Evolutionary conservation across 2,797 vertebrate genomes (phyloP), one percentile per base, ranked within the genome.

Genomic region (Falco naumanni): DNA sequence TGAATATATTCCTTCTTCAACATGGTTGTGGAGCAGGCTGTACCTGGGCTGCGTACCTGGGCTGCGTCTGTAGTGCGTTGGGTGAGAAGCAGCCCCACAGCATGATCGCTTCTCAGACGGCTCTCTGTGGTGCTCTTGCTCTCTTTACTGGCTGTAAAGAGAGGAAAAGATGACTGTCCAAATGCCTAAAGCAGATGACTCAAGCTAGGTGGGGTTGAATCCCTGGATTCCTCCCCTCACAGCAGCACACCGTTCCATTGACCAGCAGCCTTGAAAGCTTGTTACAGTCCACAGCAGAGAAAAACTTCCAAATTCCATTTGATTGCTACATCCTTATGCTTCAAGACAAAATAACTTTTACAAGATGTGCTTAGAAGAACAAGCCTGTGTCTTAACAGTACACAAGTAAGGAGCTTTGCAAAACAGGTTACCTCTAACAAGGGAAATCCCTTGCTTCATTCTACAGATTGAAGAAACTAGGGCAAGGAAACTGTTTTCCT

Each of bases 131-230:
- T n/a, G 63, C 41, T 31, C 24, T 43, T 33, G 78, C 60, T 74
- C 45, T 48, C 64, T 80, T 60, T 68, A 64, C 12, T 63, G 70
- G 37, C 22, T 45, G n/a, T 4, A 29, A 43, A 86, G 37, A 57
- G 83, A 91, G 65, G 39, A 54, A n/a, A 57, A 56, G 50, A 50
- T 86, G 59, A 53, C 48, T 92, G 72, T 70, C 51, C 80, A 77
- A 76, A 74, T 68, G 60, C 68, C 68, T 89, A 64, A 79, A 94
- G 92, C 39, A 34, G 89, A 41, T 70, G 77, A 93, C 56, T 96
- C 83, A 79, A 10, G 47, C 37, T 76, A 66, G 86, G 88, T 90
- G 89, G 54, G 81, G 54, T 17, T 60, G 84, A 92, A 51, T 66
- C 60, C 51, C 71, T 53, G 81, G 93, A 87, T 89, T 90, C 71